These are phyloP conservation scores for Apaloderma vittatum DNA, from an alignment of 2,113 vertebrate genomes.

Conservation along the genomic window DNA sequence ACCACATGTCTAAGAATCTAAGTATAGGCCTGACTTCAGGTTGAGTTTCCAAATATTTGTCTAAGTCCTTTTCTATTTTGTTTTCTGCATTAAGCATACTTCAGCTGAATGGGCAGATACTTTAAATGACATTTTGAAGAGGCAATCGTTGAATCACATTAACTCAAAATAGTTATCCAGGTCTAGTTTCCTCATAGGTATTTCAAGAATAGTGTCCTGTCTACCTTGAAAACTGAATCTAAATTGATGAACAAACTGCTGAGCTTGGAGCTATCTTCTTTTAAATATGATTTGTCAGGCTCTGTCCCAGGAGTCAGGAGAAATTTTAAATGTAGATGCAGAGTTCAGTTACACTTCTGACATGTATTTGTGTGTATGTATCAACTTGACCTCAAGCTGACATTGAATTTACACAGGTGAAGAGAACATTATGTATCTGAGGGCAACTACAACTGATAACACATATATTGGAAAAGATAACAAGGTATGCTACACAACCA, in stretches of 20 bases:
- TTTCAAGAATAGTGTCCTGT: slow-evolving; percentile 38
- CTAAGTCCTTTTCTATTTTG: not conserved
- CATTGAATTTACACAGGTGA: not conserved
- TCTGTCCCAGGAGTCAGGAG: slow-evolving; percentile 6
- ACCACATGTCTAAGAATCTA: not conserved
- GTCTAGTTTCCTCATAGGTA: slow-evolving; percentile 43
- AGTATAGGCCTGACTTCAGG: not conserved
- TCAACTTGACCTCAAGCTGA: not conserved
- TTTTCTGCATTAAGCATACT: not conserved
- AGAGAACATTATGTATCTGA: not conserved
- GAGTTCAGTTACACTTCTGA: not conserved
- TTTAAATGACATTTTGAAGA: slow-evolving; percentile 12
- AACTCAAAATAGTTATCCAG: not conserved
- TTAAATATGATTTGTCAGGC: slow-evolving; percentile 41
- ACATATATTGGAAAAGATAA: not conserved
- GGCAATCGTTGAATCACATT: not conserved
- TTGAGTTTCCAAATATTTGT: not conserved
- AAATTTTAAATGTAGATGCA: slow-evolving; percentile 10
- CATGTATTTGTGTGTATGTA: not conserved
- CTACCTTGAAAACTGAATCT: slow-evolving; percentile 31
- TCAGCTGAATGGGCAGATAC: not conserved
- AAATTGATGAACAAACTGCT: slow-evolving; percentile 45
- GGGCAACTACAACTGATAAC: not conserved
- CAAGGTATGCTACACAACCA: not conserved
- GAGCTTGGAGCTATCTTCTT: slow-evolving; percentile 46